A percentile compares a stretch with the other conserved stretches of the same genome.
phyloP scores from a whole-genome alignment of 2,888 invertebrate species.

The Melipona bicolor region DNA sequence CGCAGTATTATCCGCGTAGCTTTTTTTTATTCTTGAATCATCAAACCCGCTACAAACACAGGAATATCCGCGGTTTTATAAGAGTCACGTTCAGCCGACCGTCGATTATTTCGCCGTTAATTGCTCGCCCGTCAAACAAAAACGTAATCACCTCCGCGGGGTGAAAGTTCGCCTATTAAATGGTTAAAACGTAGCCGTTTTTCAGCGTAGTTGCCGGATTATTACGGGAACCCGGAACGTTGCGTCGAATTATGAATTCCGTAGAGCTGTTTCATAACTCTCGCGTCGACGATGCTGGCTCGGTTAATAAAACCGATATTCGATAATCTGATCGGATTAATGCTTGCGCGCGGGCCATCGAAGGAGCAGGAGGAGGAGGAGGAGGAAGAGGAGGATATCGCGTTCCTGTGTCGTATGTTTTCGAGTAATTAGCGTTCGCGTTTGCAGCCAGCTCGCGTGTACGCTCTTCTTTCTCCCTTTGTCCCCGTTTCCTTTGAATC shows the following conservation, averaged over 20 bases:
- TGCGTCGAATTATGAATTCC: conserved; percentile 23
- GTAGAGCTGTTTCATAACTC: conserved; percentile 20
- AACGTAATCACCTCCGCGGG: too few relatives aligned
- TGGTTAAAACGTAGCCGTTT: neutral
- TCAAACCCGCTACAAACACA: too few relatives aligned
- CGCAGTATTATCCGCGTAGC: neutral
- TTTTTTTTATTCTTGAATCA: too few relatives aligned
- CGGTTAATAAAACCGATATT: conserved; percentile 16
- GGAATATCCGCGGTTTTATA: neutral
- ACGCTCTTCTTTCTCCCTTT: neutral
- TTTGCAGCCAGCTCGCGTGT: conserved; percentile 13
- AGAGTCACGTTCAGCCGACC: neutral
- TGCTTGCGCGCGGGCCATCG: neutral
- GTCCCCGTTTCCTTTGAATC: neutral
- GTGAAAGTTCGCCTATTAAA: neutral
- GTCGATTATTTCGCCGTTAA: neutral
- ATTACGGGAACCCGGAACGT: neutral
- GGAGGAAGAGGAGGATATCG: too few relatives aligned
- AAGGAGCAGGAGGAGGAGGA: too few relatives aligned
- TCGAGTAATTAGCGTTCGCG: conserved; percentile 31
- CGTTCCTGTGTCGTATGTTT: conserved; percentile 7
- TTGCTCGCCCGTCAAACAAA: neutral
- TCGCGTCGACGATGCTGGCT: neutral
- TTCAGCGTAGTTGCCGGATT: neutral
- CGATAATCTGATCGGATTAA: conserved; percentile 24